A percentile compares a stretch with the other conserved stretches of the same genome.
These are phyloP conservation scores for Neosilurus mollespiculum DNA, from an alignment of 2,797 vertebrate species.

Conservation along the genomic window DNA sequence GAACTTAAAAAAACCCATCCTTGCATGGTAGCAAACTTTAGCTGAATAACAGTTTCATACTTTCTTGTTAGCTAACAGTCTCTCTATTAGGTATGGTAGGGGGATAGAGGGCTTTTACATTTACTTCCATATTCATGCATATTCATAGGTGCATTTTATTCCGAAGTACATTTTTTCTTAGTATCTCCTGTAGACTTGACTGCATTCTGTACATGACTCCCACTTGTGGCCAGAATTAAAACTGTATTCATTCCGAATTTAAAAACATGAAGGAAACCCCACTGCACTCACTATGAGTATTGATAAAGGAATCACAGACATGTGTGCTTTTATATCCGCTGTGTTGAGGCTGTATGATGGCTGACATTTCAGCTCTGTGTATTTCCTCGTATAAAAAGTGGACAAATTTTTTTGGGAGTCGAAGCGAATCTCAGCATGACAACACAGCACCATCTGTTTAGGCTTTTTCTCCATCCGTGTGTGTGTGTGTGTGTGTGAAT, in stretches of 20 bases:
- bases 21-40: not conserved
- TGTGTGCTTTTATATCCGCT: not conserved
- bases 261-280: not conserved
- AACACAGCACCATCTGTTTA: slow-evolving; percentile 49
- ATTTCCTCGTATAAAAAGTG: slow-evolving; percentile 3
- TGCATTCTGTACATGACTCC: not conserved
- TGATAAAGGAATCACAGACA: not conserved
- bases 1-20: not conserved
- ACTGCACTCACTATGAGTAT: not conserved
- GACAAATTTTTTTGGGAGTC: slow-evolving; percentile 39
- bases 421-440: slow-evolving; percentile 41
- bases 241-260: not conserved
- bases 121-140: not conserved
- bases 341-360: not conserved
- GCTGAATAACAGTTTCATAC: not conserved
- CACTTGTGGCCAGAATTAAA: not conserved
- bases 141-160: not conserved
- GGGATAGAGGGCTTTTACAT: not conserved
- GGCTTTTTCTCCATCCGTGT: slow-evolving; percentile 35
- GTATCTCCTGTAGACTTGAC: not conserved
- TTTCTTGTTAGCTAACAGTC: not conserved
- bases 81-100: not conserved
- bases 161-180: no score
- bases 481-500: slow-evolving; percentile 24
- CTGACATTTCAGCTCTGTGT: slow-evolving; percentile 5